A percentile compares a stretch with the other conserved stretches of the same genome.
Conservation (phyloP, 2,888 invertebrate species). For the Geotrupes spiniger region DNA sequence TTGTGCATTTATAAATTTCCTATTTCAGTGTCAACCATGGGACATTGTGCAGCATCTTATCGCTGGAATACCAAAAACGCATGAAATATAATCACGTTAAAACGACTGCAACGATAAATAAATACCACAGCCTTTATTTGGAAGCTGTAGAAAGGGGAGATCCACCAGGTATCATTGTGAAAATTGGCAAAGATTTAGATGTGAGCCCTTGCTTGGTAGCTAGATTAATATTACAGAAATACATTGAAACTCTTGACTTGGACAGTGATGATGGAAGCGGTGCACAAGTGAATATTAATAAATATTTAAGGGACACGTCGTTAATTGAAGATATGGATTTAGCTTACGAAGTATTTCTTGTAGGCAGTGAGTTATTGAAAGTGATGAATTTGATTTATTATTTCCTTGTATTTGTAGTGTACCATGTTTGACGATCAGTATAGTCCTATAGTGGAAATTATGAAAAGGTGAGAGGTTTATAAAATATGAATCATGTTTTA, state of each 20-base stretch:
- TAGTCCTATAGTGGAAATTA: slow-evolving; percentile 76
- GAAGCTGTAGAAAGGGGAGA: slow-evolving; percentile 47
- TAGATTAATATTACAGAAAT: slow-evolving; percentile 57
- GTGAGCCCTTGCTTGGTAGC: slow-evolving; percentile 61
- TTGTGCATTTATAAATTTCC: too few species aligned
- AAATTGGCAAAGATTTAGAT: slow-evolving; percentile 55
- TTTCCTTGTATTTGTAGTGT: slow-evolving; percentile 58
- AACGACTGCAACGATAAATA: slow-evolving; percentile 55
- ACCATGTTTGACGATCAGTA: slow-evolving; percentile 80
- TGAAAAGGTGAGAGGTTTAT: slow-evolving; percentile 62
- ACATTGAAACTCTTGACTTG: slow-evolving; percentile 45
- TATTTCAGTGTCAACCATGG: slow-evolving; percentile 54
- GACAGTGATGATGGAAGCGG: slow-evolving; percentile 25
- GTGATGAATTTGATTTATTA: slow-evolving; percentile 14
- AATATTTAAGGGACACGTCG: slow-evolving; percentile 68
- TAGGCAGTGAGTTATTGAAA: slow-evolving; percentile 50
- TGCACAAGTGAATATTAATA: slow-evolving; percentile 51
- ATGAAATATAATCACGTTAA: slow-evolving; percentile 63
- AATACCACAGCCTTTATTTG: slow-evolving; percentile 51
- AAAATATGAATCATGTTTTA: too few species aligned
- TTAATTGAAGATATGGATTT: slow-evolving; percentile 68
- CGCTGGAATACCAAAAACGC: slow-evolving; percentile 61
- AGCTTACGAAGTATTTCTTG: slow-evolving; percentile 73
- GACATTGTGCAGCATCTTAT: slow-evolving; percentile 69
- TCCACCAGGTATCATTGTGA: slow-evolving; percentile 60